Evolutionary conservation across 2,888 invertebrate species (phyloP), one percentile per base, ranked within the genome.

Genomic region (Acrocyrtus sp.): DNA sequence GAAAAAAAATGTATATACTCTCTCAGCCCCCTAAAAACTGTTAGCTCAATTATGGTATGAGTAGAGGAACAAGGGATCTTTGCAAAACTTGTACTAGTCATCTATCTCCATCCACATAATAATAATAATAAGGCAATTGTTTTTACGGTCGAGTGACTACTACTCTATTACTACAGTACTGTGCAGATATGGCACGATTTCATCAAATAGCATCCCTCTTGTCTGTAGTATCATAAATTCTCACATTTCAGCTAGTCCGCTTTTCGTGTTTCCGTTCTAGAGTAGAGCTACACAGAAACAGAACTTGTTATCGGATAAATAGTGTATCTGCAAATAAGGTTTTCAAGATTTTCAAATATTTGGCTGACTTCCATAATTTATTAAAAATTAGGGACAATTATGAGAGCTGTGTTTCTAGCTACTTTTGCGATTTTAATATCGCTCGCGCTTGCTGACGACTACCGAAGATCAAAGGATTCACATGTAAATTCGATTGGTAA

Each of bases 401-500:
- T n/a, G n/a, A n/a, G n/a, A n/a, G n/a, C n/a, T n/a, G n/a, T n/a
- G n/a, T n/a, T n/a, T n/a, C n/a, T n/a, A n/a, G n/a, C n/a, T n/a
- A n/a, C 12, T 19, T 4, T 58, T 53, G 26, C 54, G 12, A 24
- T 53, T 6, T 15, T 61, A 21, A 47, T 61, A 15, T 61, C 68
- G 12, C 22, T 69, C 22, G 60, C 53, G 15, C 17, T 69, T 12
- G 29, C 43, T 15, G 48, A 58, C 6, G 68, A 51, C 12, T 24
- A 34, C 17, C 15, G 19, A 5, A 56, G 22, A 56, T 29, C 43
- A 17, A 12, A 15, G 6, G 68, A 61, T 19, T 22, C 53, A 3
- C 68, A 69, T 21, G 39, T 47, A 1, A 69, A 69, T 26, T 69
- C 68, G 2, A 51, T 69, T 24, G 58, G 67, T 67, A 53, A 58